phyloP scores from a whole-genome alignment of 2,888 invertebrate species.

The Hemistola chrysoprasaria region DNA sequence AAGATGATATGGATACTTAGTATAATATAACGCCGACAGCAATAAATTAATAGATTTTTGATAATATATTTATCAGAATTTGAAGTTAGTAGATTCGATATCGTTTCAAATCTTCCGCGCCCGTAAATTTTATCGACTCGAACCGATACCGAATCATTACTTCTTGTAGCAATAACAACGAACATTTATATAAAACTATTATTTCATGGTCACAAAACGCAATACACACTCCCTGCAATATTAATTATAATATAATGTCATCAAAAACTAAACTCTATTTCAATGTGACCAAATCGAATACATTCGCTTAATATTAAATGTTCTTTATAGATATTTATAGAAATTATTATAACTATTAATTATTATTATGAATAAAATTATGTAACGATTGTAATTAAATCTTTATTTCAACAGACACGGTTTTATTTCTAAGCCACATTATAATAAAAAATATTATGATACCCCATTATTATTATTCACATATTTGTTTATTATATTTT shows the following conservation, averaged over 20 bases:
- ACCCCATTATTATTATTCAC: too few relatives aligned
- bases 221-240: too few relatives aligned
- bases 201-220: constrained; percentile 1
- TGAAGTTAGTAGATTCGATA: neutral
- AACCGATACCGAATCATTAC: neutral
- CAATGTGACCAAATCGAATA: constrained; percentile 80
- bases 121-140: neutral
- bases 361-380: constrained; percentile 78
- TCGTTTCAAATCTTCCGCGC: neutral
- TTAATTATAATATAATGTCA: constrained; percentile 23
- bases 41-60: neutral
- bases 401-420: constrained; percentile 70
- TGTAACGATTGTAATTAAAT: constrained; percentile 82
- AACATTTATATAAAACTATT: neutral
- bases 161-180: neutral
- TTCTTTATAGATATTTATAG: constrained; percentile 81
- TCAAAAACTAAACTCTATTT: constrained; percentile 27
- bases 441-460: too few relatives aligned
- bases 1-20: too few relatives aligned
- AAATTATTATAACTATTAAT: constrained; percentile 70
- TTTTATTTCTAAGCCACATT: constrained; percentile 38
- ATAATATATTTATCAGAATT: too few relatives aligned
- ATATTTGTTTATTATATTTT: neutral
- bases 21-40: neutral
- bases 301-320: constrained; percentile 80